Conservation (phyloP, 2,113 vertebrate species). For the Laticauda laticaudata region DNA sequence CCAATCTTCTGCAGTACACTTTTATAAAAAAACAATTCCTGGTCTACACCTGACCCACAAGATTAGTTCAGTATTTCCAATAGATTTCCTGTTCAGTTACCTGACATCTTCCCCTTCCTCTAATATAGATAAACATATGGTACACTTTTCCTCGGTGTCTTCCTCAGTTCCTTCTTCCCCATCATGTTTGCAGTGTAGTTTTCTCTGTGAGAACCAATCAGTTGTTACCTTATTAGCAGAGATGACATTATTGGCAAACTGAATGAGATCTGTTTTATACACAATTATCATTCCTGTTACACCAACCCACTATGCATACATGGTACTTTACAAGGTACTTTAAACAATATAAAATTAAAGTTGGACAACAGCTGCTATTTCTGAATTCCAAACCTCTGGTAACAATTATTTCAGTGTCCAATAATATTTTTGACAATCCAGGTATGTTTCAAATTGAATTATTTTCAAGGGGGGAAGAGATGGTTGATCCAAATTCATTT, state of each 20-base stretch:
- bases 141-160: conserved; percentile 98
- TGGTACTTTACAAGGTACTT: too few relatives aligned
- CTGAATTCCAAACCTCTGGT: neutral
- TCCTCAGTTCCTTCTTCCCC: conserved; percentile 94
- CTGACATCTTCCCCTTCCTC: conserved; percentile 99
- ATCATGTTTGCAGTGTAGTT: conserved; percentile 96
- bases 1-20: neutral
- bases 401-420: neutral
- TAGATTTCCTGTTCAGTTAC: conserved; percentile 67
- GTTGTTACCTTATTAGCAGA: conserved; percentile 87
- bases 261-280: conserved; percentile 67
- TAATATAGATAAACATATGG: conserved; percentile 97
- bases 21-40: neutral
- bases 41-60: neutral
- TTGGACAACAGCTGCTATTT: neutral
- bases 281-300: conserved; percentile 52
- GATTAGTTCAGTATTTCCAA: neutral
- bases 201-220: conserved; percentile 93
- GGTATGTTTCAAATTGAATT: neutral
- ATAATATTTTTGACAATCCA: neutral
- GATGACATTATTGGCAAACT: conserved; percentile 85
- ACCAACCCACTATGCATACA: conserved; percentile 9
- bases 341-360: neutral
- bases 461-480: neutral
- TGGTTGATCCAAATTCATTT: neutral